Percentiles rank a stretch among this genome's conserved stretches.
These are phyloP conservation scores for Caenorhabditis brenneri DNA, from an alignment of 1,140 invertebrate species.

Conservation along the genomic window DNA sequence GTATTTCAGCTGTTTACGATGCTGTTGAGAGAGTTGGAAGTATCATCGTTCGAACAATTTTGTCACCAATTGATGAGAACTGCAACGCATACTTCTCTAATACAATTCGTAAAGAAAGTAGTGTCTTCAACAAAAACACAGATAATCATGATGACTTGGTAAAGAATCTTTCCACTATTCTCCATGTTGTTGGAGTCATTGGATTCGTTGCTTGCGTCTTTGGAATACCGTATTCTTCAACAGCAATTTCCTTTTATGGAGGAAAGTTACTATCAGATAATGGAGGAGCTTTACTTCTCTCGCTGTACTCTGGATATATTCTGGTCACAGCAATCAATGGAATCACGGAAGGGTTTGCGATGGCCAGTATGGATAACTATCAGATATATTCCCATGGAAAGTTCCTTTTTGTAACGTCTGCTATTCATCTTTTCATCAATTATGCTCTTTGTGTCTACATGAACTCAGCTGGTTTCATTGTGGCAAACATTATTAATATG, in stretches of 20 bases:
- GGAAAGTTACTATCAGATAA: constrained; percentile 36
- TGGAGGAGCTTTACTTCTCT: constrained; percentile 75
- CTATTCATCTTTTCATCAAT: constrained; percentile 81
- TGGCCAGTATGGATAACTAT: constrained; percentile 88
- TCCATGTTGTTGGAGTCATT: constrained; percentile 40
- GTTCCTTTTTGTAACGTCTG: constrained; percentile 86
- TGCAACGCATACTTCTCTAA: constrained; percentile 50
- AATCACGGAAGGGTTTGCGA: constrained; percentile 91
- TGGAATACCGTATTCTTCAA: constrained; percentile 46
- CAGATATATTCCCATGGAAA: constrained; percentile 79
- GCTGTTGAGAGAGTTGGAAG: constrained; percentile 96
- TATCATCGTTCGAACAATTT: constrained; percentile 88
- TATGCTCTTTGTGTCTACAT: constrained; percentile 80
- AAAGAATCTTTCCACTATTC: constrained; percentile 15
- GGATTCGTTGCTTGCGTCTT: constrained; percentile 45
- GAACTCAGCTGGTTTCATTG: constrained; percentile 88
- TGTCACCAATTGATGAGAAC: constrained; percentile 90
- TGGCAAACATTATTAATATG: constrained; percentile 94
- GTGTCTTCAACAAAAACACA: constrained; percentile 50
- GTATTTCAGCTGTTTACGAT: constrained; percentile 81
- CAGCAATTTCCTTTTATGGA: constrained; percentile 30
- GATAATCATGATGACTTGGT: constrained; percentile 43
- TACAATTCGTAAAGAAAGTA: background rate
- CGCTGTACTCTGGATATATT: constrained; percentile 87
- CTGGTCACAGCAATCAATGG: constrained; percentile 90